Percentiles rank a stretch among this genome's conserved stretches.
phyloP scores from a whole-genome alignment of 2,113 vertebrate genomes.

The Onychostoma macrolepis region DNA sequence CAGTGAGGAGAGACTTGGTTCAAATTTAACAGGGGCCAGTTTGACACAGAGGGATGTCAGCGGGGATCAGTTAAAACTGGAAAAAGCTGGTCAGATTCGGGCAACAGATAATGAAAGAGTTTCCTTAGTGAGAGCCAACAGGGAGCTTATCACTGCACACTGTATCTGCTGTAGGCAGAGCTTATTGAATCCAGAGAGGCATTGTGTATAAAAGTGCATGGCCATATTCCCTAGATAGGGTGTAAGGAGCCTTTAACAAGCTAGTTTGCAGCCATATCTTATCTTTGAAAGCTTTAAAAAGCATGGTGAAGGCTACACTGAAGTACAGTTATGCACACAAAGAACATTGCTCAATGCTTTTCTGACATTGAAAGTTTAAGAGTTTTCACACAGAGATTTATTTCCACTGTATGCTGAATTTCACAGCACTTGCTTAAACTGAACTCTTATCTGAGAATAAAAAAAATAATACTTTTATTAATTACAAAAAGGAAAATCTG shows the following conservation, averaged over 20 bases:
- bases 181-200: conserved; percentile 27
- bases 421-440: not conserved
- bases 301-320: not conserved
- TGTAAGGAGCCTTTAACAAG: conserved; percentile 46
- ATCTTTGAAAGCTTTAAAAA: conserved; percentile 21
- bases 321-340: conserved; percentile 25
- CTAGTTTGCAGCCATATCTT: conserved; percentile 22
- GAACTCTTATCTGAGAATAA: not conserved
- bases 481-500: not conserved
- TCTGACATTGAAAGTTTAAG: not conserved
- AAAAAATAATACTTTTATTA: not conserved
- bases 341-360: not conserved
- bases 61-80: conserved; percentile 31
- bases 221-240: conserved; percentile 20
- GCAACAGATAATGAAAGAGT: conserved; percentile 33
- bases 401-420: not conserved
- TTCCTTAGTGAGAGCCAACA: conserved; percentile 37
- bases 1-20: not conserved
- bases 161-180: conserved; percentile 37
- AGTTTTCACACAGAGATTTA: not conserved
- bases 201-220: conserved; percentile 34
- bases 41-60: conserved; percentile 11
- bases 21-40: not conserved
- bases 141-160: conserved; percentile 31
- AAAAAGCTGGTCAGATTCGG: conserved; percentile 36